Evolutionary conservation across 2,113 vertebrate species (phyloP), one percentile per base, ranked within the genome.

Genomic region (Silurus glanis): DNA sequence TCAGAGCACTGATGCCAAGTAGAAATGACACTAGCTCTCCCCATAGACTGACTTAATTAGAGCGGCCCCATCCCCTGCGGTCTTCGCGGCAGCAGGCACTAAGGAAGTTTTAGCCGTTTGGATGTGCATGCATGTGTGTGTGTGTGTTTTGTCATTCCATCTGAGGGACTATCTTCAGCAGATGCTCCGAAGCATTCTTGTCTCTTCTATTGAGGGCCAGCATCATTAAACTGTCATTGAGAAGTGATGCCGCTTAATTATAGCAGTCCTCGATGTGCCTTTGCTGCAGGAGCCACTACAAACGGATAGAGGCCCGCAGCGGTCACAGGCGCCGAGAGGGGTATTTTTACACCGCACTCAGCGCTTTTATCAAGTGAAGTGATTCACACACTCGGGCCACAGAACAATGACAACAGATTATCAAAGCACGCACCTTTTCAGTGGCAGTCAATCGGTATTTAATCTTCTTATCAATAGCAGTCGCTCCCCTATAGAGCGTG

Each of bases 221-320:
- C 96, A 96, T 98, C 97, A 97, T 98, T 97, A 97, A 97, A 97
- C 96, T 98, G 97, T 98, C 97, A 99, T 97, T 99, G 97, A 97
- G 96, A 98, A 97, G 95, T 96, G 97, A 97, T 96, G 97, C 96
- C 95, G 96, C 97, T 97, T 98, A 96, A 98, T 98, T 98, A 98
- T 96, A 98, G 97, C 96, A 96, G 96, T 96, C 96, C 96, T 97
- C 96, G 95, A 94, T 96, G 96, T 96, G 95, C 93, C 89, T 96
- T 94, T 93, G 94, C 92, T 93, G 93, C 89, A 92, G 94, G 92
- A 95, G 92, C 92, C 94, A 91, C 93, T 95, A 95, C 93, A 93
- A 92, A 94, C 23, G 84, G 47, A 74, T 51, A 86, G 72, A 7
- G 80, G 80, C 80, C 71, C 89, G 9, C 58, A 53, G 69, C 64